Percentiles rank a stretch among this genome's conserved stretches.
phyloP scores from a whole-genome alignment of 1,140 invertebrate genomes.

The Polypedilum vanderplanki region DNA sequence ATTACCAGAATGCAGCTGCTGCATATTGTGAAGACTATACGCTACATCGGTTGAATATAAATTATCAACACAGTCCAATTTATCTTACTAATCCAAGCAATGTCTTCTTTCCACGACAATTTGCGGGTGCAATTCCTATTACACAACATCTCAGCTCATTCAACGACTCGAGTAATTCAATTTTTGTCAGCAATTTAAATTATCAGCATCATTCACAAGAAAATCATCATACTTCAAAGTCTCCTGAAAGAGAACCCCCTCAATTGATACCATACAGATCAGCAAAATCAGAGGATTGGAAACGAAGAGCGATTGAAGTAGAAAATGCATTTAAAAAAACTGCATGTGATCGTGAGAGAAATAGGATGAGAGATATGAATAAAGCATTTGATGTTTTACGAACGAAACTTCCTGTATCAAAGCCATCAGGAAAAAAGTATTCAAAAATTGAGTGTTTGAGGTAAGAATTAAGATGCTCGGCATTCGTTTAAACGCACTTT shows the following conservation, averaged over 20 bases:
- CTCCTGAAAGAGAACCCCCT: not conserved
- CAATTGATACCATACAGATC: not conserved
- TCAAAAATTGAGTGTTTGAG: conserved; percentile 80
- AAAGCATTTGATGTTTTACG: conserved; percentile 71
- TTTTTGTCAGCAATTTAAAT: not conserved
- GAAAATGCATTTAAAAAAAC: conserved; percentile 60
- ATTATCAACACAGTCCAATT: not conserved
- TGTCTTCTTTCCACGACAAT: not conserved
- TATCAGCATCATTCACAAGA: not conserved
- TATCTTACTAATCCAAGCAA: not conserved
- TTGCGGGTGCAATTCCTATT: conserved; percentile 2
- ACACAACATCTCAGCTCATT: not conserved
- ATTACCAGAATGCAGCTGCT: not conserved
- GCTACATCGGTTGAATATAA: not conserved
- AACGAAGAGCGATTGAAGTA: not conserved
- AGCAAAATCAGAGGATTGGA: not conserved
- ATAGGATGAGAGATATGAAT: conserved; percentile 84
- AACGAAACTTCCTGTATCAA: conserved; percentile 67
- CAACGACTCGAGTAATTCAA: not conserved
- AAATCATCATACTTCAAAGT: not conserved
- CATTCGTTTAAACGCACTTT: too few relatives aligned
- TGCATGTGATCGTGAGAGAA: conserved; percentile 76
- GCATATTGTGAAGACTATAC: not conserved
- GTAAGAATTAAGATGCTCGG: conserved; percentile 43
- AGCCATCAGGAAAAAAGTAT: conserved; percentile 80